phyloP scores from a whole-genome alignment of 2,113 vertebrate species.

The Vireo altiloquus region DNA sequence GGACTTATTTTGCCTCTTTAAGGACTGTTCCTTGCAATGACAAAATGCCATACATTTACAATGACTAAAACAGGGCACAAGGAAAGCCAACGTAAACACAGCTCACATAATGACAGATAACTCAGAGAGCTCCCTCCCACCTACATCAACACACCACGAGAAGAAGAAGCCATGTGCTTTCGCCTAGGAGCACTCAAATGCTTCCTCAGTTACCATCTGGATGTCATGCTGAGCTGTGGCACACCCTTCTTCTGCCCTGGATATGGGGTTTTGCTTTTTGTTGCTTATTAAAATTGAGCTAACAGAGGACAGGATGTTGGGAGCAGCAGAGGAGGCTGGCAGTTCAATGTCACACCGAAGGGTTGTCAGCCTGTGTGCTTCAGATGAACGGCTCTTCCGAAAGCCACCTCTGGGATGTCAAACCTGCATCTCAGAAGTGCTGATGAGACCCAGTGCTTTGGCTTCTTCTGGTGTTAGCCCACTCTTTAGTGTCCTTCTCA shows the following conservation, averaged over 20 bases:
- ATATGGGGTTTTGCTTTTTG: background rate
- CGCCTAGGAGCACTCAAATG: background rate
- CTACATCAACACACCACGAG: background rate
- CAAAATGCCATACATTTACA: slow-evolving; percentile 44
- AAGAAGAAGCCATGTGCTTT: slow-evolving; percentile 4
- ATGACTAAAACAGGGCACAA: slow-evolving; percentile 55
- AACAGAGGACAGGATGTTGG: background rate
- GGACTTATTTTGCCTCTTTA: slow-evolving; percentile 55
- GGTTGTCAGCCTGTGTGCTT: slow-evolving; percentile 25
- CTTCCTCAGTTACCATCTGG: background rate
- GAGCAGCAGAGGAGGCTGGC: slow-evolving; percentile 59
- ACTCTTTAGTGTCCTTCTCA: slow-evolving; percentile 92
- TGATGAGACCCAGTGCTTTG: slow-evolving; percentile 88
- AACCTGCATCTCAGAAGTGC: slow-evolving; percentile 91
- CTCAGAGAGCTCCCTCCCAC: background rate
- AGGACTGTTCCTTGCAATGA: slow-evolving; percentile 54
- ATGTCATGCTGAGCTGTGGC: background rate
- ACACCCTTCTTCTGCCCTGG: slow-evolving; percentile 12
- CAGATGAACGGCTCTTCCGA: background rate
- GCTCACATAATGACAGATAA: slow-evolving; percentile 40
- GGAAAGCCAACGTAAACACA: slow-evolving; percentile 58
- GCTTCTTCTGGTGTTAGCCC: slow-evolving; percentile 94
- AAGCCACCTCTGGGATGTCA: slow-evolving; percentile 65
- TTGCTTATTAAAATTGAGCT: background rate
- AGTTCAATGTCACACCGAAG: background rate